A percentile compares a stretch with the other conserved stretches of the same genome.
phyloP scores from a whole-genome alignment of 1,140 invertebrate species.

The Drosophila pandora region DNA sequence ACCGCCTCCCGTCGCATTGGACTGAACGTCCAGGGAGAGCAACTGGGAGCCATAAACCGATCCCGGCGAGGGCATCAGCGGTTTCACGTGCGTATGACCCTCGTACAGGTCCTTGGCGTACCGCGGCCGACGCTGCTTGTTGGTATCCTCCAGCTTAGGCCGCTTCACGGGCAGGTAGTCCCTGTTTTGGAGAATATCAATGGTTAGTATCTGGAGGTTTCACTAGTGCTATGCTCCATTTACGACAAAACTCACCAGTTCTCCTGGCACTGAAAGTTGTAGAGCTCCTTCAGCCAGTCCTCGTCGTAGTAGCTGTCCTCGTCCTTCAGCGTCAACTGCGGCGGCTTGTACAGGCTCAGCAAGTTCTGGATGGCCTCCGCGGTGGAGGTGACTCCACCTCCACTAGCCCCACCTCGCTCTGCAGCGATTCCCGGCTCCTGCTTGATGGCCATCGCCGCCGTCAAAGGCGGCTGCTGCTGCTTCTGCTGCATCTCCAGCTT shows the following conservation, averaged over 20 bases:
- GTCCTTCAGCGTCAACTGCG: constrained; percentile 89
- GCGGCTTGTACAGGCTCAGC: constrained; percentile 86
- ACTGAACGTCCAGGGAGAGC: constrained; percentile 65
- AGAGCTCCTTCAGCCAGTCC: constrained; percentile 92
- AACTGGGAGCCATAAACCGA: constrained; percentile 70
- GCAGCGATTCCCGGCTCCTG: constrained; percentile 48
- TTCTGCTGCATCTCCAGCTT: constrained; percentile 76
- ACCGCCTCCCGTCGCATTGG: background rate
- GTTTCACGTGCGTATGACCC: constrained; percentile 86
- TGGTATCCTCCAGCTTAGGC: constrained; percentile 86
- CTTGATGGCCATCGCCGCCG: constrained; percentile 43
- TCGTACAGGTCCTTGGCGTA: constrained; percentile 86
- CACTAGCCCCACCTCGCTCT: background rate
- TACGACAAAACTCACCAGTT: constrained; percentile 88
- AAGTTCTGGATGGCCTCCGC: constrained; percentile 69
- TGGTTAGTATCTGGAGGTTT: background rate
- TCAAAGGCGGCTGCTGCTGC: constrained; percentile 13
- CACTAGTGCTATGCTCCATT: background rate
- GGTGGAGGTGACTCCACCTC: constrained; percentile 27
- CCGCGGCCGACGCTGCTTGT: constrained; percentile 58
- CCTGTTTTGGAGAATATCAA: constrained; percentile 83
- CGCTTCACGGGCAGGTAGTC: constrained; percentile 94
- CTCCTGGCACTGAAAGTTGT: constrained; percentile 93
- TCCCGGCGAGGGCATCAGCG: constrained; percentile 77
- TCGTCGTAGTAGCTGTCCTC: constrained; percentile 90